These are phyloP conservation scores for Fissipunctia ypsillon DNA, from an alignment of 2,888 invertebrate genomes.

Conservation along the genomic window DNA sequence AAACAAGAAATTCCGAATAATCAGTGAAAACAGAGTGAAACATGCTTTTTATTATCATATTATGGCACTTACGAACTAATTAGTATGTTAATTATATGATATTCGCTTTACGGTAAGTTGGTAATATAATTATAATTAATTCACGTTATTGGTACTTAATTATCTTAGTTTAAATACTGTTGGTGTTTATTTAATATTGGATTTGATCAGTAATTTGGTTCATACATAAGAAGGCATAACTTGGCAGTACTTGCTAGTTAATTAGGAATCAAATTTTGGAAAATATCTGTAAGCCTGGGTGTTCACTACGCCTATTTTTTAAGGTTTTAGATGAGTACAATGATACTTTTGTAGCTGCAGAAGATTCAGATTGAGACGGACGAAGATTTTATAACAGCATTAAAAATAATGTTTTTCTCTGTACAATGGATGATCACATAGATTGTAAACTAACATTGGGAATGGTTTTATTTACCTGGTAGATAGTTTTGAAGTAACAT, in stretches of 20 bases:
- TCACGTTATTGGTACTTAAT: conserved; percentile 21
- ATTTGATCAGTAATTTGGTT: background rate
- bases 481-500: background rate
- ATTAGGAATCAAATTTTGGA: background rate
- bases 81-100: conserved; percentile 53
- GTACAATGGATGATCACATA: background rate
- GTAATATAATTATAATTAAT: conserved; percentile 39
- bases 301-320: background rate
- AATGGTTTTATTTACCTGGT: background rate
- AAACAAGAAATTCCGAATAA: background rate
- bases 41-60: conserved; percentile 20
- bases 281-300: background rate
- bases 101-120: conserved; percentile 19
- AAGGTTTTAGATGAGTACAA: background rate
- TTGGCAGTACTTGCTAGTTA: background rate
- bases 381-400: background rate
- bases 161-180: conserved; percentile 16
- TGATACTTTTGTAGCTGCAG: background rate
- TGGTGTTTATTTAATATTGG: background rate
- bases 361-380: background rate
- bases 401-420: background rate
- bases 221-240: background rate
- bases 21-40: conserved; percentile 3
- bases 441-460: background rate
- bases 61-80: conserved; percentile 65